These are phyloP conservation scores for Zapus hudsonius DNA, from an alignment of 2,113 vertebrate species.

Conservation along the genomic window DNA sequence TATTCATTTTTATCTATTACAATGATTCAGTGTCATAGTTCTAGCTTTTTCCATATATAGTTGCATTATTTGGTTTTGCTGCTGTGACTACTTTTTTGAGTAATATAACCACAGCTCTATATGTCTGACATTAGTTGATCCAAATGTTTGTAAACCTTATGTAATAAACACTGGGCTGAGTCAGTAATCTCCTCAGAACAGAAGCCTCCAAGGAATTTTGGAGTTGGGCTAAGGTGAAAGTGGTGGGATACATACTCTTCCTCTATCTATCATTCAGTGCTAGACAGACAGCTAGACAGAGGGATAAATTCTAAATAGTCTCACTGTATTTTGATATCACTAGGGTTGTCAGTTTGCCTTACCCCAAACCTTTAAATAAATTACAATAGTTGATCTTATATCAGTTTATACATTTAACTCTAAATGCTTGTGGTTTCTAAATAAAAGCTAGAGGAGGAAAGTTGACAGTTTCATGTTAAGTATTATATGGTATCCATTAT, in stretches of 20 bases:
- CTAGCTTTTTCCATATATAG: neutral
- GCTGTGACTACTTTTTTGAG: neutral
- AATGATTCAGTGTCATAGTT: neutral
- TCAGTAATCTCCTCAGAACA: neutral
- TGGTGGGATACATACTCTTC: neutral
- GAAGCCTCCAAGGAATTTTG: neutral
- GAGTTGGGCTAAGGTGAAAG: neutral
- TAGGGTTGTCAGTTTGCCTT: conserved; percentile 62
- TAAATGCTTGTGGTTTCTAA: conserved; percentile 77
- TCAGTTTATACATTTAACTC: conserved; percentile 69
- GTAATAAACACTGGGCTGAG: neutral
- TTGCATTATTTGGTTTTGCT: neutral
- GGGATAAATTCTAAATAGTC: neutral
- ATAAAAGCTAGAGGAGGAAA: conserved; percentile 71
- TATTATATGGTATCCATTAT: conserved; percentile 80
- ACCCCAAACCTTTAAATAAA: conserved; percentile 50
- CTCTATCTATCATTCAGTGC: neutral
- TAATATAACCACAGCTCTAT: neutral
- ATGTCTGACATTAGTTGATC: neutral
- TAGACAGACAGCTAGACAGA: neutral
- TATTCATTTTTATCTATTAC: neutral
- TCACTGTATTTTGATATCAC: conserved; percentile 16
- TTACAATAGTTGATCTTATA: conserved; percentile 65
- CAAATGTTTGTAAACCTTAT: neutral
- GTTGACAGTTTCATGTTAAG: conserved; percentile 72